These are phyloP conservation scores for Brevimyrus niger DNA, from an alignment of 2,113 vertebrate species.

Conservation along the genomic window DNA sequence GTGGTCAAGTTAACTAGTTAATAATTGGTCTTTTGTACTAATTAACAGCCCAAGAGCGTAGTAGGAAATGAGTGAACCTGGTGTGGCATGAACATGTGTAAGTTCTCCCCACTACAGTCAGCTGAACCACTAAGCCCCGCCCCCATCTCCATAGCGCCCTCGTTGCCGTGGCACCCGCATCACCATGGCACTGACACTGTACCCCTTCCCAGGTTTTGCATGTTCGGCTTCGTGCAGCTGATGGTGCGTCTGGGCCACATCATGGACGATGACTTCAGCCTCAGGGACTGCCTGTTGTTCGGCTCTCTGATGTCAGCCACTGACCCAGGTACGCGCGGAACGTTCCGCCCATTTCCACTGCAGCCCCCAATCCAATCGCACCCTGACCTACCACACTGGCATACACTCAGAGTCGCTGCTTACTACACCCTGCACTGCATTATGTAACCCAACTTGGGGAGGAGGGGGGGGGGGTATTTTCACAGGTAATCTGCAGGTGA, in stretches of 20 bases:
- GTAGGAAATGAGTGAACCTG: not conserved
- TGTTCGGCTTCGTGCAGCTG: slow-evolving; percentile 73
- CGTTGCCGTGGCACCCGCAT: not conserved
- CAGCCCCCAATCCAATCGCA: not conserved
- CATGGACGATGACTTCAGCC: slow-evolving; percentile 64
- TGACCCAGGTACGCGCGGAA: slow-evolving; percentile 69
- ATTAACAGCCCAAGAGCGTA: not conserved
- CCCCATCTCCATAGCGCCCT: not conserved
- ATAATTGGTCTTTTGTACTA: not conserved
- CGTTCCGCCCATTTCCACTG: not conserved
- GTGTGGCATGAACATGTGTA: not conserved
- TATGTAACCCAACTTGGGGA: not conserved
- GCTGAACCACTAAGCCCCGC: not conserved
- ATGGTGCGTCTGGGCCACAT: slow-evolving; percentile 59
- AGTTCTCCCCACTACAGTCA: not conserved
- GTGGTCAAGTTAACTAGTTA: not conserved
- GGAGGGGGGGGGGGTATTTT: not conserved
- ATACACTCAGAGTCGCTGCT: not conserved
- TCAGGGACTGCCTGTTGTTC: slow-evolving; percentile 78
- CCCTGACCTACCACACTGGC: not conserved
- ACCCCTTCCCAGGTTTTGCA: slow-evolving; percentile 59
- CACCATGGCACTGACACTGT: not conserved
- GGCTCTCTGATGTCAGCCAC: slow-evolving; percentile 77
- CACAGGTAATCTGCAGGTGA: not conserved
- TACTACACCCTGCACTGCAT: not conserved